phyloP scores from a whole-genome alignment of 2,797 vertebrate species.

The Vireo griseus region DNA sequence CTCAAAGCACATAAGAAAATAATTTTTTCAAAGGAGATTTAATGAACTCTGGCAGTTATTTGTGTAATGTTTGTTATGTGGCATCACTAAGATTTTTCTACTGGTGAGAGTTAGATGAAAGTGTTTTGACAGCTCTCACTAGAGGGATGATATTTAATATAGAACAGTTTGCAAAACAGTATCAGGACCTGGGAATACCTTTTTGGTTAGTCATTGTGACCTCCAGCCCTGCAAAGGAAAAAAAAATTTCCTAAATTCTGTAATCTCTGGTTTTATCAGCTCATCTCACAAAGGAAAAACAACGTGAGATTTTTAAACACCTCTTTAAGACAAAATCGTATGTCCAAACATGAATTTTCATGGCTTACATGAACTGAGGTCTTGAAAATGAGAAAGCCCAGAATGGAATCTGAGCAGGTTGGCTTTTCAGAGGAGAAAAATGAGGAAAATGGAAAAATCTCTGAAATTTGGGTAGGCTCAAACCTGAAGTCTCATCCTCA shows the following conservation, averaged over 20 bases:
- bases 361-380: not conserved
- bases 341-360: not conserved
- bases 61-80: slow-evolving; percentile 73
- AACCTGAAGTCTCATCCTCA: not conserved
- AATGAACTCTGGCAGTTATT: slow-evolving; percentile 73
- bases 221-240: not conserved
- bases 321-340: not conserved
- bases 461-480: not conserved
- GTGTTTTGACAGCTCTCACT: slow-evolving; percentile 78
- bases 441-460: not conserved
- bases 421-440: not conserved
- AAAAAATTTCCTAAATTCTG: not conserved
- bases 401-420: not conserved
- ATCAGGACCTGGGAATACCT: slow-evolving; percentile 52
- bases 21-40: slow-evolving; percentile 39
- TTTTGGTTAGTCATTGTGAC: slow-evolving; percentile 60
- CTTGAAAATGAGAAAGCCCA: not conserved
- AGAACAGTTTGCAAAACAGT: slow-evolving; percentile 66
- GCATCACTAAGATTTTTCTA: slow-evolving; percentile 64
- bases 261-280: not conserved
- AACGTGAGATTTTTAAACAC: not conserved
- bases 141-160: slow-evolving; percentile 71
- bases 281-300: not conserved
- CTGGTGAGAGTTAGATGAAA: slow-evolving; percentile 56
- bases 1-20: not conserved